phyloP scores from a whole-genome alignment of 2,113 vertebrate genomes.

The Myrmecobius fasciatus region DNA sequence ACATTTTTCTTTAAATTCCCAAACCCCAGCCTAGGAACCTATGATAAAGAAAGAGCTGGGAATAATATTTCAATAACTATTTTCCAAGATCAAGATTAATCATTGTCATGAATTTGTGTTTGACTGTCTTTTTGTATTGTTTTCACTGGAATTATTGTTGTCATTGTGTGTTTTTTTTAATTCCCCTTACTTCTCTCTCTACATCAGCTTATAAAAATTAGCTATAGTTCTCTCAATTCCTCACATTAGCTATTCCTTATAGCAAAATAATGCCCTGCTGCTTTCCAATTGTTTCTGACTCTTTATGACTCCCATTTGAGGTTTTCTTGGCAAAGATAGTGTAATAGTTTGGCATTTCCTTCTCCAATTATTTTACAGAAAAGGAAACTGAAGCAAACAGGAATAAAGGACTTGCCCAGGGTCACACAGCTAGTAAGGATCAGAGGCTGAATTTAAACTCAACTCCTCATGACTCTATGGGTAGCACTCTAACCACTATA shows the following conservation, averaged over 20 bases:
- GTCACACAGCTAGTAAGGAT: not conserved
- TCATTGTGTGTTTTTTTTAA: not conserved
- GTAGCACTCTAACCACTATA: not conserved
- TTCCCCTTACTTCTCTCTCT: not conserved
- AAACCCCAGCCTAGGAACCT: not conserved
- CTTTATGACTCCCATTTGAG: not conserved
- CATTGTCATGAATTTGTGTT: not conserved
- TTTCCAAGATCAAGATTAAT: not conserved
- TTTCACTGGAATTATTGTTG: not conserved
- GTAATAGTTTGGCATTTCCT: not conserved
- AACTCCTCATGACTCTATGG: not conserved
- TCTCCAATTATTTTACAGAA: not conserved
- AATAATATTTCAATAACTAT: not conserved
- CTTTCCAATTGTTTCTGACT: not conserved
- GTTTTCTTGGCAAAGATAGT: not conserved
- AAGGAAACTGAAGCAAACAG: not conserved
- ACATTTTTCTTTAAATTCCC: not conserved
- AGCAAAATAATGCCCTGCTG: not conserved
- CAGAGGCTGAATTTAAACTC: not conserved
- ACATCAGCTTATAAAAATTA: not conserved
- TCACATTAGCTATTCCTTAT: not conserved
- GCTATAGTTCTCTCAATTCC: not conserved
- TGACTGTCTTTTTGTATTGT: not conserved
- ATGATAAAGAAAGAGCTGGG: not conserved
- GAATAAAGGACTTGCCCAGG: not conserved